Evolutionary conservation across 2,797 vertebrate genomes (phyloP).

Genomic region (Chlorospingus semifuscus): DNA sequence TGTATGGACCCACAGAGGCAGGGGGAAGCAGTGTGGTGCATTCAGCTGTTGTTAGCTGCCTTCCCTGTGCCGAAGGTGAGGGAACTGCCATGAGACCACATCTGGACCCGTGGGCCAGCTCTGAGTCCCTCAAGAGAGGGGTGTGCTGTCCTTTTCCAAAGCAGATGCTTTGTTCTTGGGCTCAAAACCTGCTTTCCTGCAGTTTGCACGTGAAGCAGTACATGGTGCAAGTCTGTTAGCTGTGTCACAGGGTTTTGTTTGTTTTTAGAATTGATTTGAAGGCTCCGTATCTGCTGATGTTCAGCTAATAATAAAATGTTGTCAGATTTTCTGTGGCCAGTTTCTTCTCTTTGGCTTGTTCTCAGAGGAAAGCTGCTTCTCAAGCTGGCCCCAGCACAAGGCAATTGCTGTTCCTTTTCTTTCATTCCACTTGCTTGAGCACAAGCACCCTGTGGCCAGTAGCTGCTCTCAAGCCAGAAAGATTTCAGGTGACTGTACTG

Average conservation of each 20-base stretch:
- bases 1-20: background rate
- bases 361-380: background rate
- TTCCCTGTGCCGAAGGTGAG: background rate
- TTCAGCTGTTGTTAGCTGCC: background rate
- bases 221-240: background rate
- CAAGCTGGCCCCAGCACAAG: background rate
- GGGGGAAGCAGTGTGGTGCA: background rate
- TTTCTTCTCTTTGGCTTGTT: background rate
- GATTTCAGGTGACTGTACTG: background rate
- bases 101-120: accelerated
- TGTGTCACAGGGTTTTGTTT: background rate
- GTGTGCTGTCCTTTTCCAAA: background rate
- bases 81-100: background rate
- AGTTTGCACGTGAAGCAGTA: accelerated
- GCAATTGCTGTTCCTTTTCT: background rate
- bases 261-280: background rate
- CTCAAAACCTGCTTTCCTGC: background rate
- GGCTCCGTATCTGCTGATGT: background rate
- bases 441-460: accelerated
- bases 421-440: accelerated
- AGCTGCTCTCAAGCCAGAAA: accelerated
- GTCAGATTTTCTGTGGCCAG: background rate
- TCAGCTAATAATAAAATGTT: background rate
- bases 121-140: accelerated
- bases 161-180: accelerated